Evolutionary conservation across 2,797 vertebrate species (phyloP).

Genomic region (Coregonus suidteri): DNA sequence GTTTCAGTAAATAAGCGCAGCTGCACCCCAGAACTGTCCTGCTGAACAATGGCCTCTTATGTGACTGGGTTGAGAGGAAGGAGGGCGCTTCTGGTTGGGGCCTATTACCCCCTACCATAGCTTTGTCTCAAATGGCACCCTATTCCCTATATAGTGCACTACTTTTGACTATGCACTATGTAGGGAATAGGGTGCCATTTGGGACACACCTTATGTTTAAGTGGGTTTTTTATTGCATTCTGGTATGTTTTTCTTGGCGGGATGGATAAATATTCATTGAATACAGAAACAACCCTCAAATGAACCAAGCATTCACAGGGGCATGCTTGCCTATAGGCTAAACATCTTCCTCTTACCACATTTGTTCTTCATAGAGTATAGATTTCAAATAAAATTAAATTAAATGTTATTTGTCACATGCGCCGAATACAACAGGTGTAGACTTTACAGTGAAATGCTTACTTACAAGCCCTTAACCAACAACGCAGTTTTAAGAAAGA

Average conservation of each 20-base stretch:
- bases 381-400: conserved; percentile 15
- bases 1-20: conserved; percentile 56
- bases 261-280: conserved; percentile 55
- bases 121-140: not conserved
- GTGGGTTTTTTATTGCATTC: conserved; percentile 20
- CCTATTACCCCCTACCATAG: not conserved
- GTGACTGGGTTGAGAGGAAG: conserved; percentile 29
- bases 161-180: not conserved
- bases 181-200: not conserved
- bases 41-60: conserved; percentile 62
- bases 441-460: too few relatives aligned
- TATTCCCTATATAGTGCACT: not conserved
- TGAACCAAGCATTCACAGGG: conserved; percentile 43
- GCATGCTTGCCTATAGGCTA: conserved; percentile 6
- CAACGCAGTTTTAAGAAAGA: too few relatives aligned
- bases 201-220: conserved; percentile 19
- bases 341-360: conserved; percentile 49
- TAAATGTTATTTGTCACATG: too few relatives aligned
- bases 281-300: conserved; percentile 21
- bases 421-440: too few relatives aligned
- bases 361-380: conserved; percentile 36
- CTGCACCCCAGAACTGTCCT: conserved; percentile 51
- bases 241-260: conserved; percentile 30
- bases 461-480: too few relatives aligned
- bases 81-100: conserved; percentile 37